Percentiles rank a stretch among this genome's conserved stretches.
phyloP scores from a whole-genome alignment of 2,888 invertebrate genomes.

The Orchesellides sinensis region DNA sequence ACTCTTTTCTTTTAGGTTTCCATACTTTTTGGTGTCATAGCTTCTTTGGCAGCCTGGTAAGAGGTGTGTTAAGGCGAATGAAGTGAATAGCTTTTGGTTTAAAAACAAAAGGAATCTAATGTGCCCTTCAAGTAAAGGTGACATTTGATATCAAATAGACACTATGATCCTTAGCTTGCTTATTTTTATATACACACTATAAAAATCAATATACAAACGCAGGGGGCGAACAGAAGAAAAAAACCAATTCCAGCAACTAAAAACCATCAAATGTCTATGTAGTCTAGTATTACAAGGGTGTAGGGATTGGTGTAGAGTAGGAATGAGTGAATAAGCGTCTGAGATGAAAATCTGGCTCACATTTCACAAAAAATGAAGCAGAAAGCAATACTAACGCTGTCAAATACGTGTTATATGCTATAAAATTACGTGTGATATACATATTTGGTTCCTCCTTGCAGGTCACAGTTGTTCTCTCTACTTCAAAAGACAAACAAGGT shows the following conservation, averaged over 20 bases:
- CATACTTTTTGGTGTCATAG: background rate
- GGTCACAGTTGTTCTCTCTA: background rate
- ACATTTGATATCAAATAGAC: conserved; percentile 13
- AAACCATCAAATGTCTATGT: too few species aligned
- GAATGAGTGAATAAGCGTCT: conserved; percentile 10
- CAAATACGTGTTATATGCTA: too few species aligned
- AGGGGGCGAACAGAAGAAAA: background rate
- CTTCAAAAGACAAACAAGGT: conserved; percentile 4
- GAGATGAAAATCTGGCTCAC: conserved; percentile 40
- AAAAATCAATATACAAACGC: background rate
- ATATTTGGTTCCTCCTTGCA: too few species aligned
- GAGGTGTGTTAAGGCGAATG: background rate
- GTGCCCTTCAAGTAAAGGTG: conserved; percentile 10
- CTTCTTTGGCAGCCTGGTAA: background rate
- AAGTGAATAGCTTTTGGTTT: background rate
- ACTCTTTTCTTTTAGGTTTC: background rate
- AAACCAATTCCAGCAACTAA: too few species aligned
- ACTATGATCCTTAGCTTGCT: too few species aligned
- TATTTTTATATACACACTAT: background rate
- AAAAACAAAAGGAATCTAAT: background rate
- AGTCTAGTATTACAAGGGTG: too few species aligned
- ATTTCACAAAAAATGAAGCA: conserved; percentile 8
- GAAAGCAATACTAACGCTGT: too few species aligned
- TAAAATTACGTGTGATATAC: too few species aligned
- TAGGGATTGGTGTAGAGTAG: too few species aligned